Evolutionary conservation across 2,888 invertebrate species (phyloP), one percentile per base, ranked within the genome.

Genomic region (Hirtodrosophila histrioides): DNA sequence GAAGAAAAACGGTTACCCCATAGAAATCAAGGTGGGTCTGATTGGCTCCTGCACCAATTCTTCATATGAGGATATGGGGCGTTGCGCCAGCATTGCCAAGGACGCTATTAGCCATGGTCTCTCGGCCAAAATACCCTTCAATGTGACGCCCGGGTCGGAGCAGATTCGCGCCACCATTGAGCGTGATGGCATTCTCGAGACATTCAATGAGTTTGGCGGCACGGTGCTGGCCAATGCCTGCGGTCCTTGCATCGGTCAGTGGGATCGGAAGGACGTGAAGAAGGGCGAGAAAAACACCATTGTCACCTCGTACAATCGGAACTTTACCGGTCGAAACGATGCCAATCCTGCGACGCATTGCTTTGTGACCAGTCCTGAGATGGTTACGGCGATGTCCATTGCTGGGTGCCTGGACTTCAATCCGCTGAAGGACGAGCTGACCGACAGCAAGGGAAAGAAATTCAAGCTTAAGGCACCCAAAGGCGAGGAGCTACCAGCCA

Each of bases 21-120:
- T 97, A 56, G 98, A 99, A 65, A 97, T 99, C 88, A 96, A 94
- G 53, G 96, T 96, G 11, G 98, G 98, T 31, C 94, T 99, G 75
- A 99, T 99, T 92, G 99, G 99, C 7, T 99, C 99, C 60, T 99
- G 99, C 93, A 99, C 99, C 50, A 99, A 99, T 94, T 98, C 98
- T 66, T 98, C 98, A 0, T 99, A 99, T 92, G 99, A 99, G 91
- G 99, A 99, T 90, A 99, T 99, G 99, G 97, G 97, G 36, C 94
- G 99, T 45, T 98, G 99, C 86, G 99, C 98, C 66, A 97, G 96
- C 89, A 97, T 99, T 88, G 99, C 98, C 27, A 96, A 95, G 86
- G 94, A 95, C 93, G 99, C 99, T 10, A 91, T 99, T 92, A 93
- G 93, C 4, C 97, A 98, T 90, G 99, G 99, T 10, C 89, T 99